These are phyloP conservation scores for Sardina pilchardus DNA, from an alignment of 2,113 vertebrate genomes.

Conservation along the genomic window DNA sequence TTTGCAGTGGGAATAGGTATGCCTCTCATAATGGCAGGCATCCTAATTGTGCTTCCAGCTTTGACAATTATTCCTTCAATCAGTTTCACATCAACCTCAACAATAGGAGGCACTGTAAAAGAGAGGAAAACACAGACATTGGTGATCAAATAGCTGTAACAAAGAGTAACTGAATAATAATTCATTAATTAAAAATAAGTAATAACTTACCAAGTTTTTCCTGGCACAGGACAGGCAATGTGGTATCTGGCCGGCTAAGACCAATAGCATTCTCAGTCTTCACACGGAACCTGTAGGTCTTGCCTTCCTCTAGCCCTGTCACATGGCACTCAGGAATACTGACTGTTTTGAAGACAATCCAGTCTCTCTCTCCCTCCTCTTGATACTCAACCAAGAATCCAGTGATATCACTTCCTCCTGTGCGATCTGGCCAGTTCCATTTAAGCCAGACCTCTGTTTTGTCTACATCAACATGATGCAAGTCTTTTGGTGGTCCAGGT, in stretches of 20 bases:
- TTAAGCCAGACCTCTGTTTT: constrained; percentile 95
- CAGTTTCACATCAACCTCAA: constrained; percentile 93
- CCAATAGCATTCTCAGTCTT: constrained; percentile 92
- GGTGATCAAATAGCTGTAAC: background rate
- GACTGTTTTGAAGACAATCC: constrained; percentile 93
- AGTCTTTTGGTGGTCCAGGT: constrained; percentile 94
- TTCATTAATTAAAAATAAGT: constrained; percentile 12
- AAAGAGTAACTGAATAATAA: background rate
- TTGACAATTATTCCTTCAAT: constrained; percentile 97
- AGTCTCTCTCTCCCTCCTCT: constrained; percentile 88
- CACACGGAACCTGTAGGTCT: constrained; percentile 95
- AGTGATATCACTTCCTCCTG: constrained; percentile 94
- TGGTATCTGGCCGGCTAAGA: constrained; percentile 92
- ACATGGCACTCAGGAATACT: constrained; percentile 90
- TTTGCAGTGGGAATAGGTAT: constrained; percentile 90
- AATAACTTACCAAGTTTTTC: constrained; percentile 90
- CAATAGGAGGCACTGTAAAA: constrained; percentile 84
- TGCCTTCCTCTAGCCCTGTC: constrained; percentile 90
- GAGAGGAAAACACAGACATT: constrained; percentile 1
- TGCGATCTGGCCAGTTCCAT: constrained; percentile 96
- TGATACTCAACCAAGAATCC: constrained; percentile 97
- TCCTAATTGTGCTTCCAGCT: constrained; percentile 90
- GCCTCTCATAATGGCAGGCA: constrained; percentile 95
- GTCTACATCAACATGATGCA: constrained; percentile 92
- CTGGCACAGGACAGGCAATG: constrained; percentile 94